Evolutionary conservation across 2,888 invertebrate species (phyloP).

Genomic region (Alloscopus bannaensis): DNA sequence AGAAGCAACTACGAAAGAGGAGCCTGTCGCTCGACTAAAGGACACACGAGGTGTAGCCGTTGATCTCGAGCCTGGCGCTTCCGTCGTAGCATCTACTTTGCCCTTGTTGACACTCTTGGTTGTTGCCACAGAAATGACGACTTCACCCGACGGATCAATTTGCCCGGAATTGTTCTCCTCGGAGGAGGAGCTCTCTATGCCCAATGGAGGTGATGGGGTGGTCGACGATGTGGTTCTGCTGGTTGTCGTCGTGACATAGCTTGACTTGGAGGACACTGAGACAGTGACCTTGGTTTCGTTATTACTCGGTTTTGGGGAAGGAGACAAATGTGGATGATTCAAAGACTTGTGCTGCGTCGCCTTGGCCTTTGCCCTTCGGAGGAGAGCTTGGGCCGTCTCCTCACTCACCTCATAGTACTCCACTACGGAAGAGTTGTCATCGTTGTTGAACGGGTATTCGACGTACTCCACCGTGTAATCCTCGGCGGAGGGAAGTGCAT

Average conservation of each 20-base stretch:
- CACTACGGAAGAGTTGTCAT: constrained; percentile 62
- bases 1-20: constrained; percentile 84
- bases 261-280: constrained; percentile 70
- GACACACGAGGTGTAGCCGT: constrained; percentile 74
- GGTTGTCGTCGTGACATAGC: constrained; percentile 60
- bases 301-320: constrained; percentile 9
- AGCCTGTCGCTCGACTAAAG: constrained; percentile 70
- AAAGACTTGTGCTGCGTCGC: neutral
- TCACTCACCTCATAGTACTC: constrained; percentile 69
- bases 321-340: constrained; percentile 33
- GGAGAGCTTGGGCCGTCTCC: constrained; percentile 63
- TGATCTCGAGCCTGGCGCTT: constrained; percentile 19
- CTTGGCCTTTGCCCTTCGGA: constrained; percentile 56
- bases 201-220: constrained; percentile 51
- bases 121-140: constrained; percentile 71
- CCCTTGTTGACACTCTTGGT: constrained; percentile 62
- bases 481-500: constrained; percentile 56
- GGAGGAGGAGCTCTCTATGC: constrained; percentile 20
- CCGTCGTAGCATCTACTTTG: constrained; percentile 29
- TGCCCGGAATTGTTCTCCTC: constrained; percentile 52
- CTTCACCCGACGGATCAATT: constrained; percentile 54
- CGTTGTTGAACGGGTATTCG: constrained; percentile 61
- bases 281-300: constrained; percentile 69
- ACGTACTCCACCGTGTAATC: constrained; percentile 70
- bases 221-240: constrained; percentile 58